These are phyloP conservation scores for Phalera bucephala DNA, from an alignment of 2,888 invertebrate species.

Conservation along the genomic window DNA sequence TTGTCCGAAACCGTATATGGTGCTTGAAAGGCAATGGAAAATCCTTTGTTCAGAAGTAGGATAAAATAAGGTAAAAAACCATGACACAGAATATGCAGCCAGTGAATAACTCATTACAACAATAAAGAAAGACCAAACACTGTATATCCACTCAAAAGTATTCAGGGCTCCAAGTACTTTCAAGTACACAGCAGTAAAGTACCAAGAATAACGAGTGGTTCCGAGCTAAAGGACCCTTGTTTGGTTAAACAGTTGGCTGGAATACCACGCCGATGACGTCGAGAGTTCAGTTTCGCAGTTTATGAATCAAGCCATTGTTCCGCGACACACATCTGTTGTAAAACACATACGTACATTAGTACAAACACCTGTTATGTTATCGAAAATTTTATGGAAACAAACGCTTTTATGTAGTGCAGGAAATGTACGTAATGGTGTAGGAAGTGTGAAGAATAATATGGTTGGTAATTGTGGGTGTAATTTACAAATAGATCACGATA, in stretches of 20 bases:
- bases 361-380: conserved; percentile 13
- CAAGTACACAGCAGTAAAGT: conserved; percentile 2
- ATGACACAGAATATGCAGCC: no score
- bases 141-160: no score
- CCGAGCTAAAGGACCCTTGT: conserved; percentile 18
- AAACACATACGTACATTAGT: conserved; percentile 14
- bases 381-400: conserved; percentile 1
- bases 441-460: background rate
- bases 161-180: background rate
- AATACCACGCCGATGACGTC: conserved; percentile 18
- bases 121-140: no score
- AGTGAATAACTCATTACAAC: no score
- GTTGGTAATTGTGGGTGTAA: background rate
- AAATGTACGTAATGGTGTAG: no score
- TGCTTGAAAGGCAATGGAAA: no score
- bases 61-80: no score
- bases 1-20: no score
- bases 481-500: background rate
- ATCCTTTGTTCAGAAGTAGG: no score
- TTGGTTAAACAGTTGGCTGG: conserved; percentile 9
- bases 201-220: conserved; percentile 4
- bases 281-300: conserved; percentile 12
- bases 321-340: conserved; percentile 22
- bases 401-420: background rate
- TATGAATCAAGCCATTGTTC: conserved; percentile 31